Base-by-base conservation (phyloP, 2,113 vertebrate species). In the Galemys pyrenaicus region DNA sequence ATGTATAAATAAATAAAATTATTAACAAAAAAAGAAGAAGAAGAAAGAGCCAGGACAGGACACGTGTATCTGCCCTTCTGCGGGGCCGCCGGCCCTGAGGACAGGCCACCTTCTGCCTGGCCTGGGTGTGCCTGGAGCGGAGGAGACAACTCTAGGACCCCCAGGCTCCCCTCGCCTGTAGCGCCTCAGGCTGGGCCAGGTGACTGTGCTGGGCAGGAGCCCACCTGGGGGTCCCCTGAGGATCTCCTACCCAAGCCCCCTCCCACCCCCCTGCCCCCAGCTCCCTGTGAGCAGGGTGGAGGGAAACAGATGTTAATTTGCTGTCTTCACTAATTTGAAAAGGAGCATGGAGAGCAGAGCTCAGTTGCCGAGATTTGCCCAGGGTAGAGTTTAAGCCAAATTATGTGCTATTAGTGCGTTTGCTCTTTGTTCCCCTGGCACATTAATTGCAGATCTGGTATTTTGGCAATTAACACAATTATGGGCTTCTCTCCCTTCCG, bases 401-500 rank as follows among this genome's bases (percentile, higher is more conserved):
- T 98, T 98, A 97, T 75, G 92, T 87, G 92, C 86, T 95, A 97
- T 98, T 97, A 98, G 96, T 96, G 94, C 93, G 86, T 97, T 97
- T 97, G 95, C 95, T 97, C 97, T 98, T 98, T 98, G 98, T 98
- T 98, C 96, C 93, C 86, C 4, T 89, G 95, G 96, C 98, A 97
- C 97, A 98, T 98, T 98, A 98, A 98, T 98, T 98, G 97, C 95
- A 98, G 95, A 95, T 91, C 94, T 97, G 95, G 97, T 94, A 89
- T 96, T 96, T 83, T 94, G 92, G 96, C 97, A 98, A 98, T 98
- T 98, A 98, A 97, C 98, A 97, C 95, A 98, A 98, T 98, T 97
- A 98, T 30, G 92, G 96, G 94, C 96, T 96, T 8, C 35, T 88
- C 41, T 96, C 75, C 90, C 67, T 96, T 97, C 96, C 0, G 0